Evolutionary conservation across 2,797 vertebrate genomes (phyloP).

Genomic region (Gadopsis marmoratus): DNA sequence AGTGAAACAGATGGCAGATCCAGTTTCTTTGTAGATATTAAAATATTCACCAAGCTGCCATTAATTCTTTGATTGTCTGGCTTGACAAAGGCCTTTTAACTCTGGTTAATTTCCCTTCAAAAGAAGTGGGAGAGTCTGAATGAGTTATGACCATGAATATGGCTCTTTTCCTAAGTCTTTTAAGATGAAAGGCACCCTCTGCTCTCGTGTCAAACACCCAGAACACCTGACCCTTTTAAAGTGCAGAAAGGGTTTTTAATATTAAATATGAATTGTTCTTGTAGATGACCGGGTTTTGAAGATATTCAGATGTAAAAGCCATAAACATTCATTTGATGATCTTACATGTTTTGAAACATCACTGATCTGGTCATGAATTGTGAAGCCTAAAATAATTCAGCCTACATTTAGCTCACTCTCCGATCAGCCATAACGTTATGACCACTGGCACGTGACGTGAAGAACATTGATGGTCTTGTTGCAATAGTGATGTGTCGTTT

Average conservation of each 20-base stretch:
- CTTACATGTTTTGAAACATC: not conserved
- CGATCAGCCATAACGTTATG: too few relatives aligned
- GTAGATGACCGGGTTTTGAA: constrained; percentile 48
- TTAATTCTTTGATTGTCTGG: constrained; percentile 78
- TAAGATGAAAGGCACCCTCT: constrained; percentile 78
- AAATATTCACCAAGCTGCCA: constrained; percentile 76
- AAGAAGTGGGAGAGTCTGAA: constrained; percentile 60
- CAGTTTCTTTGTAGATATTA: constrained; percentile 76
- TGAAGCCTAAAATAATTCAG: not conserved
- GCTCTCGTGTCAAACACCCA: constrained; percentile 58
- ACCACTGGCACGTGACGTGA: too few relatives aligned
- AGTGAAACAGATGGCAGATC: constrained; percentile 74
- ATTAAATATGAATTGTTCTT: constrained; percentile 46
- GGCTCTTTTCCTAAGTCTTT: constrained; percentile 70
- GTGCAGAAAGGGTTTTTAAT: constrained; percentile 51
- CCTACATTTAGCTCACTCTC: not conserved
- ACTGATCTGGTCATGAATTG: not conserved
- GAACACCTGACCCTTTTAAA: constrained; percentile 69
- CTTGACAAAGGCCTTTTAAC: constrained; percentile 80
- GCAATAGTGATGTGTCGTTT: too few relatives aligned
- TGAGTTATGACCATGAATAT: constrained; percentile 77
- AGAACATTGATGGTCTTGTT: too few relatives aligned
- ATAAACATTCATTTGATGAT: constrained; percentile 37
- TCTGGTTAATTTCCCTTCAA: constrained; percentile 79
- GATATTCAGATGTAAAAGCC: constrained; percentile 56